These are phyloP conservation scores for Baronia brevicornis DNA, from an alignment of 2,888 invertebrate genomes.

Conservation along the genomic window DNA sequence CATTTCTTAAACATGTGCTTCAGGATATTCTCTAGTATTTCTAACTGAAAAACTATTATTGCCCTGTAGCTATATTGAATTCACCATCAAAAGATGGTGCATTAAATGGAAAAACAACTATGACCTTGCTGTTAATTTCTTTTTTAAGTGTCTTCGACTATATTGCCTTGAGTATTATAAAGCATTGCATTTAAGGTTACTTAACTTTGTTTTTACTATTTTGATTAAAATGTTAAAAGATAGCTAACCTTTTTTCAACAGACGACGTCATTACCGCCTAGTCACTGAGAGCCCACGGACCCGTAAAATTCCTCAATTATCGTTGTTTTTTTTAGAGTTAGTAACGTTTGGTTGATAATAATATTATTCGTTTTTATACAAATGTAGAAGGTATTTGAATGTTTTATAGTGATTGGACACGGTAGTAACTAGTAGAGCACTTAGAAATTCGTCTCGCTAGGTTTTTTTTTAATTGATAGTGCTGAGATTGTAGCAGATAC, in stretches of 20 bases:
- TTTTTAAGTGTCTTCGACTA: constrained; percentile 35
- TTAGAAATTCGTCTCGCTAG: constrained; percentile 70
- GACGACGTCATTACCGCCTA: constrained; percentile 67
- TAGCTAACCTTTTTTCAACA: constrained; percentile 35
- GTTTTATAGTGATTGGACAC: constrained; percentile 51
- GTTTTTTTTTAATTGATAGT: constrained; percentile 45
- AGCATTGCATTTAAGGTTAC: constrained; percentile 50
- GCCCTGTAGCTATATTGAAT: constrained; percentile 29
- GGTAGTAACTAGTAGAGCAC: constrained; percentile 72
- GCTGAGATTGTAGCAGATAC: constrained; percentile 57
- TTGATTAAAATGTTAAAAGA: constrained; percentile 40
- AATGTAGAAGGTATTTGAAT: constrained; percentile 53
- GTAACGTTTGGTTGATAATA: constrained; percentile 65
- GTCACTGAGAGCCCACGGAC: constrained; percentile 71
- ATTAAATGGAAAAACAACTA: constrained; percentile 40
- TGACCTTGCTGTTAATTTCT: too few relatives aligned
- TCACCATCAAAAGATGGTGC: constrained; percentile 44
- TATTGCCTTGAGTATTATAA: constrained; percentile 55
- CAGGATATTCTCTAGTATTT: constrained; percentile 38
- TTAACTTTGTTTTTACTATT: constrained; percentile 34
- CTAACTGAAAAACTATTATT: constrained; percentile 37
- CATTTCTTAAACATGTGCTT: constrained; percentile 41
- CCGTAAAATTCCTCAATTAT: constrained; percentile 47
- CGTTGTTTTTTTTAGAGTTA: constrained; percentile 56
- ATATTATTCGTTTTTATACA: constrained; percentile 69